Evolutionary conservation across 2,797 vertebrate genomes (phyloP).

Genomic region (Propithecus perrieri): DNA sequence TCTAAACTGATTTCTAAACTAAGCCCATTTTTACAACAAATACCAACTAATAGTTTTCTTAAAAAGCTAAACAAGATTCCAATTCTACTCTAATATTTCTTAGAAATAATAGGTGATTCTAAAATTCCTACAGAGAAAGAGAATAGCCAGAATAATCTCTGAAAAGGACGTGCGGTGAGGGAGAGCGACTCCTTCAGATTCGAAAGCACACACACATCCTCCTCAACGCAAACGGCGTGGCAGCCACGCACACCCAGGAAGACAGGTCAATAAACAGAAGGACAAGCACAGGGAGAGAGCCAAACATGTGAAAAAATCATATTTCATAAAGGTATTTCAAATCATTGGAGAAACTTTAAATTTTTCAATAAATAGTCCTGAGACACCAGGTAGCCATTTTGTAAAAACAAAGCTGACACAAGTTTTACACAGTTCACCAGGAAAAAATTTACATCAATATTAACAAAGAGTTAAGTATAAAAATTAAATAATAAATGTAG

Average conservation of each 20-base stretch:
- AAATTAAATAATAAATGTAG: neutral
- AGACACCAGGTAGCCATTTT: neutral
- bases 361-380: neutral
- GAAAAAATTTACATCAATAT: neutral
- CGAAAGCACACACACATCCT: neutral
- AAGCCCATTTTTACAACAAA: neutral
- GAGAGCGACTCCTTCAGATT: neutral
- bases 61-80: neutral
- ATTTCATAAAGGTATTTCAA: neutral
- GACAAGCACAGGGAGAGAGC: neutral
- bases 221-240: accelerated
- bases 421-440: neutral
- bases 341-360: neutral
- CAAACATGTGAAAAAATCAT: neutral
- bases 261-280: neutral
- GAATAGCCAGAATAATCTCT: neutral
- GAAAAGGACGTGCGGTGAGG: neutral
- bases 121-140: neutral
- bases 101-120: neutral
- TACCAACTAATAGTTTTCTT: neutral
- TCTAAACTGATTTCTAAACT: neutral
- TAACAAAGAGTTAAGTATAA: neutral
- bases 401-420: neutral
- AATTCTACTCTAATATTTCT: neutral
- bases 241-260: neutral